Evolutionary conservation across 2,797 vertebrate species (phyloP), one percentile per base, ranked within the genome.

Genomic region (Euthynnus affinis): DNA sequence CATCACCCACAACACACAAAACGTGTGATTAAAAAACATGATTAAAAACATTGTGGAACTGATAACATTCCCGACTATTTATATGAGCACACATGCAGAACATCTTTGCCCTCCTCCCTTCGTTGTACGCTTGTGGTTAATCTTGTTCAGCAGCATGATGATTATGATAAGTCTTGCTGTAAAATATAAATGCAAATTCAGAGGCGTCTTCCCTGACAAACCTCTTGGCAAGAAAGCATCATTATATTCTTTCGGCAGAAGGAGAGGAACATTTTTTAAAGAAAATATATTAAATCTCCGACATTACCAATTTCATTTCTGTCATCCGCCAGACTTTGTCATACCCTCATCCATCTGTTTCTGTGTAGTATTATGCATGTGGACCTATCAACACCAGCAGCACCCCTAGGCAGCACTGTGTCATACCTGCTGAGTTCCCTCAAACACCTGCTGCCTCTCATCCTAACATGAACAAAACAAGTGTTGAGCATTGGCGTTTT

Each of bases 131-230:
- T 74, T 56, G 67, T 56, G 72, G 79, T 85, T 89, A 78, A 92
- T 91, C 80, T 81, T 83, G 76, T 85, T 90, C 85, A 58, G 82
- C 83, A 76, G 80, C 76, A 48, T 53, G 57, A 87, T 90, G 83
- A 88, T 89, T 87, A 86, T 91, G 87, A 89, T 91, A 82, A 91
- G 87, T 86, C 88, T 80, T 60, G 78, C 86, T 84, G 85, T 78
- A 88, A 90, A 91, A 88, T 85, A 86, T 80, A 86, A 92, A 92
- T 88, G 88, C 88, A 88, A 87, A 92, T 92, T 84, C 81, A 49
- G 67, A 70, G 66, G 81, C 89, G 52, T 80, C 82, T 78, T 88
- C 73, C 60, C 81, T 71, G 85, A 88, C 71, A 85, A 84, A 79
- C 83, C 83, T 88, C 78, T 82, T 84, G 66, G 88, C 83, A 74